These are phyloP conservation scores for Gymnoscelis rufifasciata DNA, from an alignment of 2,888 invertebrate genomes.

Conservation along the genomic window DNA sequence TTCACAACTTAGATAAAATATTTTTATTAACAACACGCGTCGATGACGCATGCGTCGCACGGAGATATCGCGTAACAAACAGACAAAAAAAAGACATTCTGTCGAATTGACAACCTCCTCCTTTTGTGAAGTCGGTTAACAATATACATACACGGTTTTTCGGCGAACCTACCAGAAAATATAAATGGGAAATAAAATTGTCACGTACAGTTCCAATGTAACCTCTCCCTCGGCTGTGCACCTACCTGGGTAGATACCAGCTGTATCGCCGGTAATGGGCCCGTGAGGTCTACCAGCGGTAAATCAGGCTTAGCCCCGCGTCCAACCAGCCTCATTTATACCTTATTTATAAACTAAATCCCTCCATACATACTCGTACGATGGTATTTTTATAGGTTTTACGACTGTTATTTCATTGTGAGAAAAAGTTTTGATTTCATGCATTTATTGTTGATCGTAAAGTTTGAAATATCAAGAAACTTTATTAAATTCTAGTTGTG, in stretches of 20 bases:
- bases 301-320: constrained; percentile 70
- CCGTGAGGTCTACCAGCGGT: constrained; percentile 49
- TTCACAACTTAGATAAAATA: too few species aligned
- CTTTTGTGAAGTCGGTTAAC: too few species aligned
- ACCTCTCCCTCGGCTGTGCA: constrained; percentile 14
- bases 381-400: constrained; percentile 44
- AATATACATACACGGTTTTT: too few species aligned
- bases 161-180: too few species aligned
- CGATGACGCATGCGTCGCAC: too few species aligned
- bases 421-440: constrained; percentile 23
- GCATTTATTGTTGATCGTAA: constrained; percentile 19
- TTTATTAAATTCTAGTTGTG: constrained; percentile 5
- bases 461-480: constrained; percentile 11
- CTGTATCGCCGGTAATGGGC: constrained; percentile 10
- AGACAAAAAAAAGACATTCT: too few species aligned
- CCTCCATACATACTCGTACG: constrained; percentile 34
- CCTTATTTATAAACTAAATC: constrained; percentile 71
- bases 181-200: neutral
- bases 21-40: too few species aligned
- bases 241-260: constrained; percentile 3
- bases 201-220: constrained; percentile 1
- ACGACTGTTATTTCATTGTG: constrained; percentile 31
- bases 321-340: constrained; percentile 65
- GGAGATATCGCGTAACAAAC: too few species aligned
- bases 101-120: too few species aligned